A percentile compares a stretch with the other conserved stretches of the same genome.
These are phyloP conservation scores for Latrodectus geometricus DNA, from an alignment of 1,140 invertebrate genomes.

Conservation along the genomic window DNA sequence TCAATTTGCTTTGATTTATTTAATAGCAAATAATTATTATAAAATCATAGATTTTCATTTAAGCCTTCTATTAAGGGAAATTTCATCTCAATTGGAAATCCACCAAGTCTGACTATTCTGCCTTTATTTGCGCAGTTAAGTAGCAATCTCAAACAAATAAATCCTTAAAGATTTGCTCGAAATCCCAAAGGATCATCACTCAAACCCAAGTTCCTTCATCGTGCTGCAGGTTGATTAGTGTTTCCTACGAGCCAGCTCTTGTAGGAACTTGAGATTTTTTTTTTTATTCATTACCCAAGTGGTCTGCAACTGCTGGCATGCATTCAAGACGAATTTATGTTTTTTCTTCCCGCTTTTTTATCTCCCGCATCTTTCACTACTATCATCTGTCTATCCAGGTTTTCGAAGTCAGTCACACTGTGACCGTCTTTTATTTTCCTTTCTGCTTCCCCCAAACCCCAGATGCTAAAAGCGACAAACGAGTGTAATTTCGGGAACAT, in stretches of 20 bases:
- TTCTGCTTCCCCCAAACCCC: background rate
- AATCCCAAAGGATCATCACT: background rate
- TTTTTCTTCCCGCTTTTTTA: constrained; percentile 11
- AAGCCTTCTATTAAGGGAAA: too few species aligned
- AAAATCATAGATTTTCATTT: too few species aligned
- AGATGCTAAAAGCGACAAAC: constrained; percentile 35
- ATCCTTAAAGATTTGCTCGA: background rate
- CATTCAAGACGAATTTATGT: constrained; percentile 15
- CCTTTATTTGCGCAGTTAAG: too few species aligned
- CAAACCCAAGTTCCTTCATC: background rate
- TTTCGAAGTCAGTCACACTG: constrained; percentile 1
- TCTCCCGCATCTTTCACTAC: background rate
- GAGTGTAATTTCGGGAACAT: constrained; percentile 55
- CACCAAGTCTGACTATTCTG: too few species aligned
- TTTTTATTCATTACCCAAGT: background rate
- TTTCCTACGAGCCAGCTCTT: background rate
- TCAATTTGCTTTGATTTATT: too few species aligned
- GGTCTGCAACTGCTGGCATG: background rate
- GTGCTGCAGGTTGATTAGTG: background rate
- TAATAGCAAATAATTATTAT: too few species aligned
- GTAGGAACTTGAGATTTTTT: background rate
- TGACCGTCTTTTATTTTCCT: background rate
- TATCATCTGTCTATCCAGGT: constrained; percentile 30
- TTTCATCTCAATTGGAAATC: too few species aligned
- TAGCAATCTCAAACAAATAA: background rate